phyloP scores from a whole-genome alignment of 2,797 vertebrate genomes.

The Tachyglossus aculeatus region DNA sequence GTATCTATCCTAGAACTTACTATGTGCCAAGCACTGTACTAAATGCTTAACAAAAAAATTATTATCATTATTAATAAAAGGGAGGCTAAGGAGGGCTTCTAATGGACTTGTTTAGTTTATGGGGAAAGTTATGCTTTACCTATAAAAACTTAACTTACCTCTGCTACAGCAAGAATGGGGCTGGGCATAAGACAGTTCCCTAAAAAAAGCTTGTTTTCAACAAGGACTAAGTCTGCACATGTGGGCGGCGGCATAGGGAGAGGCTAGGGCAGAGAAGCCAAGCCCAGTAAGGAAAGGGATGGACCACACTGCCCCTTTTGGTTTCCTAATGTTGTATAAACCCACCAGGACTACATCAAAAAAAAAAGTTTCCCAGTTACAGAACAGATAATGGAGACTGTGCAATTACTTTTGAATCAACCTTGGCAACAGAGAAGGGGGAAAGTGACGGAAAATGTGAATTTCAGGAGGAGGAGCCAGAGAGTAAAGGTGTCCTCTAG shows the following conservation, averaged over 20 bases:
- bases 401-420: constrained; percentile 54
- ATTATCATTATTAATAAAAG: no score
- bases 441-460: constrained; percentile 17
- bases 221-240: no score
- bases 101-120: not conserved
- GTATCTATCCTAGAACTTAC: not conserved
- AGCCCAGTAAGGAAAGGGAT: constrained; percentile 29
- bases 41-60: not conserved
- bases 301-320: constrained; percentile 11
- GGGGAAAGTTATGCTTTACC: not conserved
- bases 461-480: not conserved
- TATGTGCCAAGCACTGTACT: no score
- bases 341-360: constrained; percentile 11
- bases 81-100: no score
- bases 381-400: constrained; percentile 55
- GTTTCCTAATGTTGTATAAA: constrained; percentile 12
- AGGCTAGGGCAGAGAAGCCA: no score
- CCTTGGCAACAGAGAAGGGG: constrained; percentile 54
- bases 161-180: no score
- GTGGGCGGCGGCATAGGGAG: no score
- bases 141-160: not conserved
- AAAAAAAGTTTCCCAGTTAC: constrained; percentile 49
- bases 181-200: no score
- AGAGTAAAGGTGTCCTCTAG: not conserved
- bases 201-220: no score